Conservation (phyloP, 2,113 vertebrate genomes). For the Chaetodon trifascialis region DNA sequence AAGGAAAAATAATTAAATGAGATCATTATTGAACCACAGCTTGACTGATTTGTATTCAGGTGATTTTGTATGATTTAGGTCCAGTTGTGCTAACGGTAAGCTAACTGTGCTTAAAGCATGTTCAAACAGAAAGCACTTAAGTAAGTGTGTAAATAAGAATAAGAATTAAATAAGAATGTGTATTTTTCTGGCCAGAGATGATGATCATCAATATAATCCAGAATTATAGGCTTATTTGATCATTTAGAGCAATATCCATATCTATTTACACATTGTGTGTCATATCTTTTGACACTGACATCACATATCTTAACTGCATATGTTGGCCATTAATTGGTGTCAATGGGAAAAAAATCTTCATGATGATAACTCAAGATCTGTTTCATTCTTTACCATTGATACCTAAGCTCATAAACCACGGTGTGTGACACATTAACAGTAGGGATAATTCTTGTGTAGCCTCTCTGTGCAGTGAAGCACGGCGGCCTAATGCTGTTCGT, state of each 20-base stretch:
- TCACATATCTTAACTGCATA: not conserved
- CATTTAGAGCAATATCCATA: no score
- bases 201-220: not conserved
- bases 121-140: not conserved
- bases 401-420: not conserved
- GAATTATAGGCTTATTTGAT: not conserved
- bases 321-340: not conserved
- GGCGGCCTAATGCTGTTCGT: conserved; percentile 36
- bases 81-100: no score
- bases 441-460: conserved; percentile 7
- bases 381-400: not conserved
- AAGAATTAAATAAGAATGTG: not conserved
- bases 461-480: conserved; percentile 35
- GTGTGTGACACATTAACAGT: conserved; percentile 13
- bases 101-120: not conserved
- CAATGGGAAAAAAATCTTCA: not conserved
- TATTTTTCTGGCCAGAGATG: not conserved
- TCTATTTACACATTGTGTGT: not conserved
- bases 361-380: not conserved
- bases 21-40: no score
- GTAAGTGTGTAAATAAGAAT: no score
- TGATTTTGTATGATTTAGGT: no score
- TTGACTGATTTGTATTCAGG: no score
- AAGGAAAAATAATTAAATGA: no score
- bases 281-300: not conserved